Evolutionary conservation across 2,113 vertebrate genomes (phyloP).

Genomic region (Lophochroa leadbeateri): DNA sequence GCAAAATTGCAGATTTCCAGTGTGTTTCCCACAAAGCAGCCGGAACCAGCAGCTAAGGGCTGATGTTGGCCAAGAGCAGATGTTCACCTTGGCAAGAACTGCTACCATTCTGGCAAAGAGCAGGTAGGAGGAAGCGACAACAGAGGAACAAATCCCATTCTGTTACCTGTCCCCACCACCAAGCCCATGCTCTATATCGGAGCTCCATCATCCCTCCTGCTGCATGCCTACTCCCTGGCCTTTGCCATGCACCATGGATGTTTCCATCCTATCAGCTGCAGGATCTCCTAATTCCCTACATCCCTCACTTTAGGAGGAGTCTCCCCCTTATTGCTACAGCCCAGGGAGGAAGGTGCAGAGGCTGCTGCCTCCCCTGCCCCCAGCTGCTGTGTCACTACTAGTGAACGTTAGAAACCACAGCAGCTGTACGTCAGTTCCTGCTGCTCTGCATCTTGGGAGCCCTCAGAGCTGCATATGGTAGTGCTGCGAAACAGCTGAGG

Average conservation of each 20-base stretch:
- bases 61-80: not conserved
- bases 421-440: not conserved
- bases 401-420: not conserved
- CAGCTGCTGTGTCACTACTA: not conserved
- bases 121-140: not conserved
- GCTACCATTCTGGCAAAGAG: not conserved
- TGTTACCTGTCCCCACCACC: rapidly evolving
- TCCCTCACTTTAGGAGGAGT: not conserved
- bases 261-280: not conserved
- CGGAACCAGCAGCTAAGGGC: not conserved
- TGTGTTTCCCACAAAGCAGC: not conserved
- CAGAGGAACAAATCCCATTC: not conserved
- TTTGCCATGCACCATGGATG: not conserved
- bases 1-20: slow-evolving; percentile 1
- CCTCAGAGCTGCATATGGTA: not conserved
- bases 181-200: not conserved
- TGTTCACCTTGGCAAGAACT: not conserved
- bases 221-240: not conserved
- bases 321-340: not conserved
- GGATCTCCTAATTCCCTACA: not conserved
- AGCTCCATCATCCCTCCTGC: not conserved
- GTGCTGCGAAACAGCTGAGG: not conserved
- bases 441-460: rapidly evolving
- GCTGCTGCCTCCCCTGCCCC: not conserved
- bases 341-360: not conserved